These are phyloP conservation scores for Taenaris catops DNA, from an alignment of 2,888 invertebrate genomes.

Conservation along the genomic window DNA sequence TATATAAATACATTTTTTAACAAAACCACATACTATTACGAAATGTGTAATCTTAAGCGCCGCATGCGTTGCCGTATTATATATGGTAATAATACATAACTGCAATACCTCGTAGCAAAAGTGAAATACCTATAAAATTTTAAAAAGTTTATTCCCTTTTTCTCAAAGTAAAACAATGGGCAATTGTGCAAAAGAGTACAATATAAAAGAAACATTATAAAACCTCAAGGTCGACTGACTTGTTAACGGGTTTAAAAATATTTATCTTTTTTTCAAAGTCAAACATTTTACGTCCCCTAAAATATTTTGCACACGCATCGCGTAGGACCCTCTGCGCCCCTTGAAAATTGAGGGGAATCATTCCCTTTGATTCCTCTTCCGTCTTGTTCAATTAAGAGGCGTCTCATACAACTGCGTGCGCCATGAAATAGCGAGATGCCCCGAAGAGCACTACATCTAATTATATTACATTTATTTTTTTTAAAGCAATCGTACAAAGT, in stretches of 20 bases:
- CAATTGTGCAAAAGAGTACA: too few relatives aligned
- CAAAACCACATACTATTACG: too few relatives aligned
- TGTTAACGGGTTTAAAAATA: conserved; percentile 11
- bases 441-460: conserved; percentile 33
- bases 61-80: too few relatives aligned
- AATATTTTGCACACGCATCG: conserved; percentile 71
- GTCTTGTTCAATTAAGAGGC: conserved; percentile 76
- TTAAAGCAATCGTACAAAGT: conserved; percentile 16
- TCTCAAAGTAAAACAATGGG: too few relatives aligned
- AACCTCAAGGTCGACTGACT: neutral
- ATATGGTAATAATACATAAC: too few relatives aligned
- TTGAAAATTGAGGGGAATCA: conserved; percentile 69
- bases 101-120: too few relatives aligned
- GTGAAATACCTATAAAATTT: too few relatives aligned
- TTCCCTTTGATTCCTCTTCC: conserved; percentile 75
- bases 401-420: conserved; percentile 43
- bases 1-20: too few relatives aligned
- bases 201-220: too few relatives aligned
- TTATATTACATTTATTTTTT: conserved; percentile 31
- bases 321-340: conserved; percentile 59
- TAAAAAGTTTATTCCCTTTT: too few relatives aligned
- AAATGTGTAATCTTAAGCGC: too few relatives aligned
- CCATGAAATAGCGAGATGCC: conserved; percentile 41
- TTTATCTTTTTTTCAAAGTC: conserved; percentile 15
- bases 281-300: conserved; percentile 38